Conservation (phyloP, 2,888 invertebrate species). For the Myopa tessellatipennis region DNA sequence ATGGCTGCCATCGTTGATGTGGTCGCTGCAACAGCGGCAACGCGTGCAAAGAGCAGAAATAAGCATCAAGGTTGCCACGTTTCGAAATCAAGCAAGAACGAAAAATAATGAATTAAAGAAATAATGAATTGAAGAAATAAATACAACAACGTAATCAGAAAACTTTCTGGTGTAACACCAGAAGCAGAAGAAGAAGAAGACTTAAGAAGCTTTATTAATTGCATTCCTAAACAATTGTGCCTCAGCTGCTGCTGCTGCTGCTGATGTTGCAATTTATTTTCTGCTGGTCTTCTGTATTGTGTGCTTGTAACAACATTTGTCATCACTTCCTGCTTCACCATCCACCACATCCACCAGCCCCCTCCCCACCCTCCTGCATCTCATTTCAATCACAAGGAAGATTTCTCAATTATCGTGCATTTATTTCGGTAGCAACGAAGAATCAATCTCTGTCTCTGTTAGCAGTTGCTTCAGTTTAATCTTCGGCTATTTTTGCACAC, state of each 20-base stretch:
- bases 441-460: constrained; percentile 23
- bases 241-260: background rate
- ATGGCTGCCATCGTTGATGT: constrained; percentile 28
- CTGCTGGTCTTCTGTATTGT: constrained; percentile 6
- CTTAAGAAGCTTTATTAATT: constrained; percentile 1
- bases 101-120: background rate
- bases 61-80: constrained; percentile 63
- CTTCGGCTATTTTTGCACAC: background rate
- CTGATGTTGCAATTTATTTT: background rate
- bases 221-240: background rate
- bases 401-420: background rate
- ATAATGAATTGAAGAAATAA: constrained; percentile 5
- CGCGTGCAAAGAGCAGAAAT: constrained; percentile 53
- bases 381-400: background rate
- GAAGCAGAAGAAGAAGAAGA: constrained; percentile 41
- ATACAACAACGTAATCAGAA: constrained; percentile 34
- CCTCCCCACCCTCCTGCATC: background rate
- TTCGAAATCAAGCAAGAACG: constrained; percentile 1
- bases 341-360: background rate
- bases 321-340: constrained; percentile 2
- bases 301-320: constrained; percentile 17
- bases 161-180: constrained; percentile 28
- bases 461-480: constrained; percentile 13
- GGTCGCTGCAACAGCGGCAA: constrained; percentile 35
- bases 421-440: constrained; percentile 22